These are phyloP conservation scores for Ectemnius lituratus DNA, from an alignment of 2,888 invertebrate genomes.

Conservation along the genomic window DNA sequence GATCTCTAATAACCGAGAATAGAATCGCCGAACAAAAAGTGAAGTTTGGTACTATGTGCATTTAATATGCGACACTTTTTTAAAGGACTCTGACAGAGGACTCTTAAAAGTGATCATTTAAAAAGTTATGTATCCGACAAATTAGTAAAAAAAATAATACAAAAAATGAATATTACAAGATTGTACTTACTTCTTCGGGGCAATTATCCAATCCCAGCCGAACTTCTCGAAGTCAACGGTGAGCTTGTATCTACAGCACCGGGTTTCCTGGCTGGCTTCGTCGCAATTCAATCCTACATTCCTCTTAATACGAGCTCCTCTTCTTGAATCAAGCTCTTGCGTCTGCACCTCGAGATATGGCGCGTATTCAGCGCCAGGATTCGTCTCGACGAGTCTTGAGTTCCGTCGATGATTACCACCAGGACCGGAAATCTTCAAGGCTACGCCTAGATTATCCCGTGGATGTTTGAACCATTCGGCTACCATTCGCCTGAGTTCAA, in stretches of 20 bases:
- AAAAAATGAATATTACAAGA: neutral
- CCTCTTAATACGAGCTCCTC: conserved; percentile 85
- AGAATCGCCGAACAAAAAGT: neutral
- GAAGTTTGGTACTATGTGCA: too few species aligned
- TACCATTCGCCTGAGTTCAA: conserved; percentile 87
- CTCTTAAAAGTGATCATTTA: too few species aligned
- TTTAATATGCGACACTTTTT: too few species aligned
- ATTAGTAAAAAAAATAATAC: too few species aligned
- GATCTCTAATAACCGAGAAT: neutral
- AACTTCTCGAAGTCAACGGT: conserved; percentile 96
- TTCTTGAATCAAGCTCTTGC: conserved; percentile 78
- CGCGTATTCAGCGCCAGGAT: conserved; percentile 80
- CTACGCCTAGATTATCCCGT: conserved; percentile 87
- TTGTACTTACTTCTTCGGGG: conserved; percentile 85
- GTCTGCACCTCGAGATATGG: conserved; percentile 82
- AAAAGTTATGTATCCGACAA: too few species aligned
- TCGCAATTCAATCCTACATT: conserved; percentile 91
- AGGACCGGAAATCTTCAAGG: conserved; percentile 82
- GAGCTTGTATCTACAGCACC: conserved; percentile 96
- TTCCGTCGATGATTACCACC: conserved; percentile 79
- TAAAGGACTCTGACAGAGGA: too few species aligned
- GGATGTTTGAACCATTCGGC: conserved; percentile 88
- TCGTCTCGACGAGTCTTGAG: conserved; percentile 82
- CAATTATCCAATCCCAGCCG: conserved; percentile 99
- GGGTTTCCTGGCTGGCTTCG: conserved; percentile 87